Evolutionary conservation across 2,113 vertebrate species (phyloP).

Genomic region (Dermatemys mawii): DNA sequence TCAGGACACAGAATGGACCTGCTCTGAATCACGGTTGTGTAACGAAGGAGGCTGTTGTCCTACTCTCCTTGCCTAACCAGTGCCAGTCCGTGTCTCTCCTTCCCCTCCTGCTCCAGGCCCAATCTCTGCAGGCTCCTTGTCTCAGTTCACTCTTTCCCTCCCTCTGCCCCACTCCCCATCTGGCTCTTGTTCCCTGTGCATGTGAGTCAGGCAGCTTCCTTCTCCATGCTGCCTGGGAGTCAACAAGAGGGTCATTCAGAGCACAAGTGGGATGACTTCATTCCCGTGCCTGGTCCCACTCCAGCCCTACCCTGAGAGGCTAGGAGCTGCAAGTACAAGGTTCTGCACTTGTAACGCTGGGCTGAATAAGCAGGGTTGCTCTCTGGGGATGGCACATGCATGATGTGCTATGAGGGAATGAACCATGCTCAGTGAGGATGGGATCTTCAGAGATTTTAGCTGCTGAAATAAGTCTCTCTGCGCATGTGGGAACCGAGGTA

Average conservation of each 20-base stretch:
- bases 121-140: neutral
- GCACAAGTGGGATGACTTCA: neutral
- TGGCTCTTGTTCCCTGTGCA: neutral
- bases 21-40: neutral
- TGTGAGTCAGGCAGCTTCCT: neutral
- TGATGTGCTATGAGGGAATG: neutral
- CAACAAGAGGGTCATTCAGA: neutral
- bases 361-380: neutral
- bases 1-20: neutral
- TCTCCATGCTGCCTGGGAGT: neutral
- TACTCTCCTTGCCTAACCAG: neutral
- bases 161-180: neutral
- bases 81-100: neutral
- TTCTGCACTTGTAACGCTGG: neutral
- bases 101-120: neutral
- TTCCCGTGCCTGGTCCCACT: neutral
- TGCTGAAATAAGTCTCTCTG: neutral
- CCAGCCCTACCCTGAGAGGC: neutral
- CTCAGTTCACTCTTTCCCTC: neutral
- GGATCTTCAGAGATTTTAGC: neutral
- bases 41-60: neutral
- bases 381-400: neutral
- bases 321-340: neutral
- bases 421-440: neutral
- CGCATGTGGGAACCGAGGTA: rapidly evolving